A percentile compares a stretch with the other conserved stretches of the same genome.
phyloP scores from a whole-genome alignment of 2,888 invertebrate genomes.

The Polyommatus icarus region DNA sequence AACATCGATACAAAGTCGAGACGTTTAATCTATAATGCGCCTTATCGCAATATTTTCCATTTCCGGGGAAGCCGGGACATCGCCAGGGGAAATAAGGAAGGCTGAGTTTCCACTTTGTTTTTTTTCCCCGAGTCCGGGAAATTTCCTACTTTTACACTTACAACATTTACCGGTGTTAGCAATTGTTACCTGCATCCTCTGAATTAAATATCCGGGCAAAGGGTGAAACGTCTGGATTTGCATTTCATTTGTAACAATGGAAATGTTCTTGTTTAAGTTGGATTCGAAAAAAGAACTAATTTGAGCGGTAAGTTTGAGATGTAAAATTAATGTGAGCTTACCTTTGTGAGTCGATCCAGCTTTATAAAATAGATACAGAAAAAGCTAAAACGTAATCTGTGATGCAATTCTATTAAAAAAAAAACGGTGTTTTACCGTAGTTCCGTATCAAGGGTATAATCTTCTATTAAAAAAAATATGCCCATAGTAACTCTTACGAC shows the following conservation, averaged over 20 bases:
- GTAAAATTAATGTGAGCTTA: not conserved
- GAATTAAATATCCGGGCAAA: slow-evolving; percentile 77
- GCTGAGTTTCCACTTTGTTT: slow-evolving; percentile 78
- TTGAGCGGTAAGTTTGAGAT: slow-evolving; percentile 33
- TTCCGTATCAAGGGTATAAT: no score
- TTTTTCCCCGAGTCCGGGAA: slow-evolving; percentile 52
- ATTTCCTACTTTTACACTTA: slow-evolving; percentile 79
- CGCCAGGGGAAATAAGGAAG: slow-evolving; percentile 80
- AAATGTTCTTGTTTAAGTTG: slow-evolving; percentile 57
- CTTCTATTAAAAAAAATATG: no score
- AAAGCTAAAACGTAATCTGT: not conserved
- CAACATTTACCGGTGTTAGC: slow-evolving; percentile 72
- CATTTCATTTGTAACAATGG: slow-evolving; percentile 73
- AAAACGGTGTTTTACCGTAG: no score
- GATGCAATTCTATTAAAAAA: not conserved
- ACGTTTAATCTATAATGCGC: slow-evolving; percentile 79
- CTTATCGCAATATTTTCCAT: slow-evolving; percentile 82
- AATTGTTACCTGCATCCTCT: slow-evolving; percentile 72
- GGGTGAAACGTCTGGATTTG: slow-evolving; percentile 77
- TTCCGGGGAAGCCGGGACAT: slow-evolving; percentile 67
- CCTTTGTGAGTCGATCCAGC: not conserved
- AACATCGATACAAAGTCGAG: slow-evolving; percentile 50
- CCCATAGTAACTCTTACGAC: no score
- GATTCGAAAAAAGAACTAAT: slow-evolving; percentile 47
- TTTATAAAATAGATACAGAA: no score